phyloP scores from a whole-genome alignment of 1,140 invertebrate genomes.

The Pseudomyrmex pallidus region DNA sequence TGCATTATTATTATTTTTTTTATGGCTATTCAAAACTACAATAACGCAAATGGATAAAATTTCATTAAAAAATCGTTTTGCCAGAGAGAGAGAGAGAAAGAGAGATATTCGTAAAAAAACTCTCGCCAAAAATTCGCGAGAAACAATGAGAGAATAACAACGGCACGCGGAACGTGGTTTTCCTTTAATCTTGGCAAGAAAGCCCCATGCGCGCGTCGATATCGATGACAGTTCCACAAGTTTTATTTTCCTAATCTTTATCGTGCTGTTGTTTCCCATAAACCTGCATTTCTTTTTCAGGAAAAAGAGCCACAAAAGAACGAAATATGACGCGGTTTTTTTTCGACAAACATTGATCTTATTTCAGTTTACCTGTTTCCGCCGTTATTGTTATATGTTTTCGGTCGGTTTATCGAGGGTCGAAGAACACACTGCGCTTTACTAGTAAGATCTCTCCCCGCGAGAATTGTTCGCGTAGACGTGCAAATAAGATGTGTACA shows the following conservation, averaged over 20 bases:
- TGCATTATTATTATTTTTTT: no score
- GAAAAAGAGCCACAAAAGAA: slow-evolving; percentile 3
- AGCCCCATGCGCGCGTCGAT: slow-evolving; percentile 2
- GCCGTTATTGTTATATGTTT: slow-evolving; percentile 55
- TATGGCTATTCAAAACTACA: background rate
- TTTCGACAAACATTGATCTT: slow-evolving; percentile 65
- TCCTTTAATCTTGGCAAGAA: slow-evolving; percentile 40
- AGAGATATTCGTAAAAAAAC: background rate
- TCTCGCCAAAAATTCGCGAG: slow-evolving; percentile 13
- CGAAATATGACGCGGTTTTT: slow-evolving; percentile 25
- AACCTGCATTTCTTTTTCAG: slow-evolving; percentile 17
- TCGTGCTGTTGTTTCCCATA: no score
- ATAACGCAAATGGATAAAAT: slow-evolving; percentile 24
- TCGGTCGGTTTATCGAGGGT: slow-evolving; percentile 33
- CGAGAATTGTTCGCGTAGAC: slow-evolving; percentile 4
- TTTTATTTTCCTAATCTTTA: slow-evolving; percentile 49
- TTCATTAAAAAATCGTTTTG: slow-evolving; percentile 5
- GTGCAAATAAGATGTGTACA: background rate
- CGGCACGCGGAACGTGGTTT: slow-evolving; percentile 23
- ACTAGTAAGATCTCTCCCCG: slow-evolving; percentile 28
- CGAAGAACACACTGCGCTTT: slow-evolving; percentile 31
- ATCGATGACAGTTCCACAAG: slow-evolving; percentile 7
- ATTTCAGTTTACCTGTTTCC: slow-evolving; percentile 22
- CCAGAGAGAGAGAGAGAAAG: no score
- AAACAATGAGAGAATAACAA: slow-evolving; percentile 49